Percentiles rank a stretch among this genome's conserved stretches.
phyloP scores from a whole-genome alignment of 1,140 invertebrate species.

The Propsilocerus akamusi region DNA sequence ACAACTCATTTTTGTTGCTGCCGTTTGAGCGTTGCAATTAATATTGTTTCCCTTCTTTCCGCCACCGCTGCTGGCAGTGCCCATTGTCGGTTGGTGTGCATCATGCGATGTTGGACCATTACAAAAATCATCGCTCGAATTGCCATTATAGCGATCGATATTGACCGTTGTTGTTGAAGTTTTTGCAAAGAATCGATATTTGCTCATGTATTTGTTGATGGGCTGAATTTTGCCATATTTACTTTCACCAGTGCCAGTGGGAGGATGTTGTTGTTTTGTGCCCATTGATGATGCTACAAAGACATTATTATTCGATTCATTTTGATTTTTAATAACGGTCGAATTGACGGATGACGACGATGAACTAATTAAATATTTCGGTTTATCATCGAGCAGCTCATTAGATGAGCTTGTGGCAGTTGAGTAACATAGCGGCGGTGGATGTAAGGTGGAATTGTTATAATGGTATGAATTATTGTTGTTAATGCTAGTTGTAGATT shows the following conservation, averaged over 20 bases:
- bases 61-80: not conserved
- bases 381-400: not conserved
- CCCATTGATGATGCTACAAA: too few relatives aligned
- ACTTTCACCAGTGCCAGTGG: not conserved
- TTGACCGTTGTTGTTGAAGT: not conserved
- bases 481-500: not conserved
- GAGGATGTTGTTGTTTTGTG: not conserved
- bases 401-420: not conserved
- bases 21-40: too few relatives aligned
- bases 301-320: conserved; percentile 2
- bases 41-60: too few relatives aligned
- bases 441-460: not conserved
- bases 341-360: not conserved
- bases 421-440: not conserved
- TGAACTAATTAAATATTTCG: not conserved
- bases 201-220: conserved; percentile 1
- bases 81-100: not conserved
- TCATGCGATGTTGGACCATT: not conserved
- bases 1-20: too few relatives aligned
- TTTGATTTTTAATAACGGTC: not conserved
- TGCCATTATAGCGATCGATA: not conserved
- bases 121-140: not conserved
- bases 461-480: not conserved
- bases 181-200: not conserved
- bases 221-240: conserved; percentile 2